These are phyloP conservation scores for Phenganax subtilis DNA, from an alignment of 92 coral and sea anemone species.

Conservation along the genomic window DNA sequence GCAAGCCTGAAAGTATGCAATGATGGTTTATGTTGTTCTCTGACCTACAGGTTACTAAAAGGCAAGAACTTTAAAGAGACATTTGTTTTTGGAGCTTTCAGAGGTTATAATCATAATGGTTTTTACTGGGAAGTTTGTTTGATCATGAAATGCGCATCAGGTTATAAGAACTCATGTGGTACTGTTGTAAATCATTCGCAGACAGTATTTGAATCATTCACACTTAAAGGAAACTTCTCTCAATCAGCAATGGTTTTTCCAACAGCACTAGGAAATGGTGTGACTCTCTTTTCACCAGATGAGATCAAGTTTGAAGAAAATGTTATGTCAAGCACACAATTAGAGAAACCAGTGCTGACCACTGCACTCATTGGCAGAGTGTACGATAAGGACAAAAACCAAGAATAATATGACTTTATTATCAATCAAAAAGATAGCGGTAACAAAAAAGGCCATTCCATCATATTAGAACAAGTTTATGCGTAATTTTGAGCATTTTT, in stretches of 20 bases:
- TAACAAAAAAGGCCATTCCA: no score
- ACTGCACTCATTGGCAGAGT: slow-evolving; percentile 77
- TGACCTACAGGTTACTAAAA: slow-evolving; percentile 44
- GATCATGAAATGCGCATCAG: slow-evolving; percentile 61
- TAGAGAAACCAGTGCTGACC: slow-evolving; percentile 69
- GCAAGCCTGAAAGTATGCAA: slow-evolving; percentile 58
- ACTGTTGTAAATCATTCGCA: slow-evolving; percentile 46
- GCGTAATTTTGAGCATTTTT: no score
- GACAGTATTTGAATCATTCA: slow-evolving; percentile 62
- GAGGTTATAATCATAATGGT: slow-evolving; percentile 54
- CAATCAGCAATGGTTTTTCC: slow-evolving; percentile 72
- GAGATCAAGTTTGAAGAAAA: slow-evolving; percentile 47
- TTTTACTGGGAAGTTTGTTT: slow-evolving; percentile 71
- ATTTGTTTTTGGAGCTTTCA: slow-evolving; percentile 83
- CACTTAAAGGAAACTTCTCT: slow-evolving; percentile 72
- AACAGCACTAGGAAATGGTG: slow-evolving; percentile 55
- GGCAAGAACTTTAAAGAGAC: slow-evolving; percentile 36
- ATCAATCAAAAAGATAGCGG: no score
- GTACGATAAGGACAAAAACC: slow-evolving; percentile 50
- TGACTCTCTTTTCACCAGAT: slow-evolving; percentile 54
- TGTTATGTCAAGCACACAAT: slow-evolving; percentile 33
- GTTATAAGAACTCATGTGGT: slow-evolving; percentile 66
- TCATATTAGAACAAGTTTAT: no score
- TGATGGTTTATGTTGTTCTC: slow-evolving; percentile 61
- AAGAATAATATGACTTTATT: neutral